phyloP scores from a whole-genome alignment of 2,113 vertebrate genomes.

The Hippopotamus amphibius region DNA sequence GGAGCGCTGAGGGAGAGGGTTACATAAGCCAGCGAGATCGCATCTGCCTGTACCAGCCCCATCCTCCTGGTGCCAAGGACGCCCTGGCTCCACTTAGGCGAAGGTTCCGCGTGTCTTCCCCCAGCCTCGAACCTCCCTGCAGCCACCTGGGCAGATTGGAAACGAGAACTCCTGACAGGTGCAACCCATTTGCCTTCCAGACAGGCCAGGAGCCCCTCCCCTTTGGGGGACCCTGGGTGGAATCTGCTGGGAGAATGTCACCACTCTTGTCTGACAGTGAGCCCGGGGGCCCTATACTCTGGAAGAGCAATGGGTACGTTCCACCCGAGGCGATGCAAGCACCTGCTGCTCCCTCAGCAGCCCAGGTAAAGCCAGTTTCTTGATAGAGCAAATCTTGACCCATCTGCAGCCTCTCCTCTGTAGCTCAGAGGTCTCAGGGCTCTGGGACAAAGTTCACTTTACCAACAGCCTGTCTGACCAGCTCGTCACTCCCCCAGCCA shows the following conservation, averaged over 20 bases:
- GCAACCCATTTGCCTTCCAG: neutral
- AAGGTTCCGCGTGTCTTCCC: neutral
- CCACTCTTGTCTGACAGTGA: neutral
- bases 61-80: neutral
- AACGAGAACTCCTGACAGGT: neutral
- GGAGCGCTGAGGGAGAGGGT: neutral
- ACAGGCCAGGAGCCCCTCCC: neutral
- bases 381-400: neutral
- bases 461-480: neutral
- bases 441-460: neutral
- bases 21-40: neutral
- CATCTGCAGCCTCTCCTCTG: neutral
- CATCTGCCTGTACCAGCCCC: neutral
- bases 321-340: neutral
- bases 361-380: neutral
- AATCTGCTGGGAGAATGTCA: neutral
- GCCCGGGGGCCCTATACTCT: neutral
- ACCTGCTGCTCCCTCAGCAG: neutral
- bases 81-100: neutral
- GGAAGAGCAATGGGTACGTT: neutral
- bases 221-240: neutral
- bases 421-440: neutral
- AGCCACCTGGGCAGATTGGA: neutral
- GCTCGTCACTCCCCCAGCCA: neutral
- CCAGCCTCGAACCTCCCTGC: neutral